Conservation (phyloP, 1,140 invertebrate genomes). For the Solenopsis invicta region DNA sequence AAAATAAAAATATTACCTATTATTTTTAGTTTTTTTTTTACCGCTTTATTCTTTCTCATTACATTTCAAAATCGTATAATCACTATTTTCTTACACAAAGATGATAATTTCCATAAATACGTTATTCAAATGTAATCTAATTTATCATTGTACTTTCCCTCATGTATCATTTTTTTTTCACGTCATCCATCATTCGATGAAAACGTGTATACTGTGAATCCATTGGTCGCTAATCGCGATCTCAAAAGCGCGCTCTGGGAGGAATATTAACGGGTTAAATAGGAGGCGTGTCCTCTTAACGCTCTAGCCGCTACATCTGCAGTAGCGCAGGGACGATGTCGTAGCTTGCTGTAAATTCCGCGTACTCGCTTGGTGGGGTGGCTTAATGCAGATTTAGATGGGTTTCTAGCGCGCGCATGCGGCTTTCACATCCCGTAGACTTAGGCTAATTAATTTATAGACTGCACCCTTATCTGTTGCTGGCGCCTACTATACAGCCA, state of each 20-base stretch:
- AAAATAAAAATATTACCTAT: background rate
- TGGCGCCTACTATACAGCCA: constrained; percentile 59
- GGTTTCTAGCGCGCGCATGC: constrained; percentile 66
- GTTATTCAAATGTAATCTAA: background rate
- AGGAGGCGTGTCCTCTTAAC: constrained; percentile 50
- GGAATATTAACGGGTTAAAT: constrained; percentile 13
- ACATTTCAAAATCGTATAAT: background rate
- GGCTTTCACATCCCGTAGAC: constrained; percentile 83
- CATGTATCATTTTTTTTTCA: background rate
- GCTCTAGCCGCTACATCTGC: constrained; percentile 24
- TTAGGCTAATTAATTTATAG: constrained; percentile 86
- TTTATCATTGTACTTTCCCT: background rate
- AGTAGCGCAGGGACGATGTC: constrained; percentile 38
- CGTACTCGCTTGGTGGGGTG: constrained; percentile 71
- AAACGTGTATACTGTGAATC: background rate
- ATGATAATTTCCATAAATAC: background rate
- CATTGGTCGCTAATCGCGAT: background rate
- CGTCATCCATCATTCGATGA: background rate
- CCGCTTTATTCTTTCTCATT: background rate
- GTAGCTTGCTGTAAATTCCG: constrained; percentile 78
- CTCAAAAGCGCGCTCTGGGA: background rate
- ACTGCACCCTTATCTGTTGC: constrained; percentile 81
- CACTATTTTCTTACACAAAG: background rate
- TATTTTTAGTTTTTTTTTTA: background rate
- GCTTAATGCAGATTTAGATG: constrained; percentile 85